Conservation (phyloP, 1,140 invertebrate genomes). For the Macrocentrus cingulum region DNA sequence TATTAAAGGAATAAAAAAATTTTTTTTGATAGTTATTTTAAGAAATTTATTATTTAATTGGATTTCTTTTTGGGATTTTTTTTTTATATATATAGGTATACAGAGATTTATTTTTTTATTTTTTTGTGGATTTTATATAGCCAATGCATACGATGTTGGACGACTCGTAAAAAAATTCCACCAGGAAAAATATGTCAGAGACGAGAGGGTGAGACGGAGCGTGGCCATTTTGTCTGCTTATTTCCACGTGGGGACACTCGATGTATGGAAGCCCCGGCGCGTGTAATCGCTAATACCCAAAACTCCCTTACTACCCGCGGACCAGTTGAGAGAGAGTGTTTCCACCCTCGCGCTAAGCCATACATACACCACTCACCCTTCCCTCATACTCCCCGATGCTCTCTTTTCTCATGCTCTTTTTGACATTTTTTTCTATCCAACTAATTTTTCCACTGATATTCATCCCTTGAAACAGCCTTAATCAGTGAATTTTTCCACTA, state of each 20-base stretch:
- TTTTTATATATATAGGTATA: too few species aligned
- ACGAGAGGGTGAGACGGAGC: conserved; percentile 43
- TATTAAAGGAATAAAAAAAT: too few species aligned
- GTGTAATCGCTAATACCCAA: conserved; percentile 55
- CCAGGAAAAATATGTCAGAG: conserved; percentile 32
- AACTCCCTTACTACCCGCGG: conserved; percentile 37
- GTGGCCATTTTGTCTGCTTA: conserved; percentile 54
- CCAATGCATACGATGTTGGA: neutral
- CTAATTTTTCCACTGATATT: too few species aligned
- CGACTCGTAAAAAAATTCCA: conserved; percentile 1
- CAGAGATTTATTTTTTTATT: too few species aligned
- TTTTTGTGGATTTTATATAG: too few species aligned
- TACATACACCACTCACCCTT: neutral
- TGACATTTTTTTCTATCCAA: neutral
- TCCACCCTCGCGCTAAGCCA: conserved; percentile 37
- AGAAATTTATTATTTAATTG: too few species aligned
- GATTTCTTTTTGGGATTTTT: too few species aligned
- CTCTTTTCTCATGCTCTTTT: neutral
- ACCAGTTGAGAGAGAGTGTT: conserved; percentile 22
- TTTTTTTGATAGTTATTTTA: too few species aligned
- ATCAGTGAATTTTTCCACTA: too few species aligned
- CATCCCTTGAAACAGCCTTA: too few species aligned
- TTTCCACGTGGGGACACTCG: conserved; percentile 49
- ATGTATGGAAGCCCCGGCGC: conserved; percentile 48
- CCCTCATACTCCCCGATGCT: conserved; percentile 2